Evolutionary conservation across 2,113 vertebrate genomes (phyloP), one percentile per base, ranked within the genome.

Genomic region (Albula goreensis): DNA sequence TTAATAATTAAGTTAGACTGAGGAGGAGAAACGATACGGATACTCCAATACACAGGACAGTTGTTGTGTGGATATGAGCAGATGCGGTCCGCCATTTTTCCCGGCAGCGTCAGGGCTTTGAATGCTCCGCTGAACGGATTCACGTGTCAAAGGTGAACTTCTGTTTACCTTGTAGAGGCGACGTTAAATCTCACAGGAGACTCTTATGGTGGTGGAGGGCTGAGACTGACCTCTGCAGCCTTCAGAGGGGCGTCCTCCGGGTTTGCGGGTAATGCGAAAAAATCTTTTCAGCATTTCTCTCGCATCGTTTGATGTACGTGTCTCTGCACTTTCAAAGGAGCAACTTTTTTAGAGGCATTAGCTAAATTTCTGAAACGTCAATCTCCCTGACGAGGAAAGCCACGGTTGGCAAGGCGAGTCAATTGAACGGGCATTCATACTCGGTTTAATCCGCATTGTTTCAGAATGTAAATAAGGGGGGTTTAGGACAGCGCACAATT

Each of bases 341-440:
- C 63, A 85, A n/a, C 31, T 15, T 74, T 15, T 74, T 51, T 77
- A 83, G 80, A 81, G 83, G 2, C 78, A 50, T 85, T 84, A 50
- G 83, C 85, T 81, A 86, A 80, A 88, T 89, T 83, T 89, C 88
- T 86, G 87, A 87, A 88, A 87, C 13, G 85, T 87, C 88, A 90
- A 81, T 91, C 48, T 50, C 48, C 49, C 78, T 17, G 41, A 15
- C 13, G 49, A 19, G 78, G 22, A 79, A 17, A 48, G 17, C 5
- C 1, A 48, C 49, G 78, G 41, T 79, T 25, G 22, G 4, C 13
- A 10, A 49, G 48, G 11, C 48, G 15, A 1, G 78, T 6, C 12
- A 17, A 9, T 50, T 50, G 49, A 11, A 48, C 41, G 25, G 15
- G 31, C 11, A 48, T 17, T 79, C 78, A 50, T 17, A 50, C 78